phyloP scores from a whole-genome alignment of 2,888 invertebrate genomes.

The Corbicula japonica region DNA sequence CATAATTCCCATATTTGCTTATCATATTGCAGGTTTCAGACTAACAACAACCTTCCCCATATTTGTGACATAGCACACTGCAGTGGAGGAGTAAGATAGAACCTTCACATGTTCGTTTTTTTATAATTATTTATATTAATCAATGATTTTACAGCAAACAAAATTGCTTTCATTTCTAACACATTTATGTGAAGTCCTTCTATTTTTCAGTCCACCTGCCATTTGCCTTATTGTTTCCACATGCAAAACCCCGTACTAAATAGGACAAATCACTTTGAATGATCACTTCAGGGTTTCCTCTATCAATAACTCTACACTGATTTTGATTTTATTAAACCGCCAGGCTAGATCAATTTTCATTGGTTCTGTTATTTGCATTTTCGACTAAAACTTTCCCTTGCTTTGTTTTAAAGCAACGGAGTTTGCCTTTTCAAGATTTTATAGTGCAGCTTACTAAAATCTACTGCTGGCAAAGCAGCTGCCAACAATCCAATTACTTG shows the following conservation, averaged over 20 bases:
- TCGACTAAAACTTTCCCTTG: constrained; percentile 32
- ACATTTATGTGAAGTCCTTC: constrained; percentile 51
- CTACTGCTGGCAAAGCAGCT: constrained; percentile 46
- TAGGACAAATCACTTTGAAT: constrained; percentile 41
- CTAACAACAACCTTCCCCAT: constrained; percentile 47
- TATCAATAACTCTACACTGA: constrained; percentile 26
- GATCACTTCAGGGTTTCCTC: constrained; percentile 24
- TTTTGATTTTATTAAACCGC: constrained; percentile 47
- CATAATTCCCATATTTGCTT: constrained; percentile 41
- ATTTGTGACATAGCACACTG: constrained; percentile 49
- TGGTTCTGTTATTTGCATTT: constrained; percentile 17
- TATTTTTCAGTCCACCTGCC: constrained; percentile 47
- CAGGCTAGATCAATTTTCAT: constrained; percentile 36
- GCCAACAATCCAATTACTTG: constrained; percentile 46
- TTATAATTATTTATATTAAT: background rate
- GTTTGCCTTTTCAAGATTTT: constrained; percentile 33
- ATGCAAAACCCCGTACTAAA: constrained; percentile 40
- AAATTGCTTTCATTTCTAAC: constrained; percentile 49
- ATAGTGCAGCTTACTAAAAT: constrained; percentile 43
- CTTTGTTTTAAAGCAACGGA: background rate
- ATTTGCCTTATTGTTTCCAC: constrained; percentile 5
- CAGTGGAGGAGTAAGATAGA: constrained; percentile 37
- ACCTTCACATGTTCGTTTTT: constrained; percentile 43
- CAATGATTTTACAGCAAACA: constrained; percentile 47
- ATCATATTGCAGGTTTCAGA: constrained; percentile 31